phyloP scores from a whole-genome alignment of 1,140 invertebrate species.

The Drosophila tristis region DNA sequence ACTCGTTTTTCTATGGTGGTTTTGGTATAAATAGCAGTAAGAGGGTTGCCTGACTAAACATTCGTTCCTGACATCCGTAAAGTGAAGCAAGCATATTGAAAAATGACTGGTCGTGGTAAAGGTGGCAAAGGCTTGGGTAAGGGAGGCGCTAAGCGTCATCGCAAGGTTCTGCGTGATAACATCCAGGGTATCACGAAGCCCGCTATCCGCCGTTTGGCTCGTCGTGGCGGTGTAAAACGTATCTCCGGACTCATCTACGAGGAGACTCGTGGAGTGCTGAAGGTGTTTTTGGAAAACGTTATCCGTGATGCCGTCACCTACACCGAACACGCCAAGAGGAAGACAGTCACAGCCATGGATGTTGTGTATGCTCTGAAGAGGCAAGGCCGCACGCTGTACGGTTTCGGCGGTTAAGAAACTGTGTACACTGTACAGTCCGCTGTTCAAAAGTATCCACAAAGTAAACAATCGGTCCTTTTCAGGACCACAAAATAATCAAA shows the following conservation, averaged over 20 bases:
- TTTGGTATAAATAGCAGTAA: too few species aligned
- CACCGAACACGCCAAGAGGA: constrained; percentile 93
- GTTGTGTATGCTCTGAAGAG: constrained; percentile 94
- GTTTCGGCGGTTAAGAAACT: constrained; percentile 86
- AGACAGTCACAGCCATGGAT: constrained; percentile 95
- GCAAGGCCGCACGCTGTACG: constrained; percentile 90
- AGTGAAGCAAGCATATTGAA: constrained; percentile 2
- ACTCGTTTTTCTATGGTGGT: too few species aligned
- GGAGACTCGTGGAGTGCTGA: constrained; percentile 89
- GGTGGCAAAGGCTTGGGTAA: constrained; percentile 89
- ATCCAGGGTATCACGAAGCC: constrained; percentile 89
- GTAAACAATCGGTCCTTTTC: too few species aligned
- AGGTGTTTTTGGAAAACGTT: constrained; percentile 92
- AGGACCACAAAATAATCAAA: too few species aligned
- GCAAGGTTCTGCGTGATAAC: constrained; percentile 89
- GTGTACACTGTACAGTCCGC: too few species aligned
- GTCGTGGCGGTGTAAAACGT: constrained; percentile 91
- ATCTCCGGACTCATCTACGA: constrained; percentile 92
- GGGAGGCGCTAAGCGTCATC: constrained; percentile 89
- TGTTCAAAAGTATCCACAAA: too few species aligned
- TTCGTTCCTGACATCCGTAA: too few species aligned
- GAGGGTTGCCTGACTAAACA: too few species aligned
- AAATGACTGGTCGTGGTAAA: constrained; percentile 88
- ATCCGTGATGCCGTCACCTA: constrained; percentile 93
- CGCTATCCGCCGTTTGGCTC: constrained; percentile 86